Base-by-base conservation (phyloP, 2,113 vertebrate species). In the Arizona elegans region DNA sequence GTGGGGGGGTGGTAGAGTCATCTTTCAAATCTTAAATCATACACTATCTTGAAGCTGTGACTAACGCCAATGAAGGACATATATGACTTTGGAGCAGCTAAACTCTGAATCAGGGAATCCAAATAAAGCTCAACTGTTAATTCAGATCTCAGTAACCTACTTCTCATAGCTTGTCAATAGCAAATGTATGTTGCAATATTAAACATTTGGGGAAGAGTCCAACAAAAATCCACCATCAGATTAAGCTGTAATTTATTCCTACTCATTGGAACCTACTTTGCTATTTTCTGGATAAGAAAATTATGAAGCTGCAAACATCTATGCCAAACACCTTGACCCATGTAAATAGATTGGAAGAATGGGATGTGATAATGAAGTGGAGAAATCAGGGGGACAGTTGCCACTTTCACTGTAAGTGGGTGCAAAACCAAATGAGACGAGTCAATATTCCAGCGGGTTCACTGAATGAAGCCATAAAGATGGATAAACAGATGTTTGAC, bases 1-100 rank as follows among this genome's bases (percentile, higher is more conserved):
- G n/a, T 89, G 3, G 3, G 52, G 52, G 90, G 52, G 91, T 86
- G 53, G 17, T 92, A 91, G 38, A 29, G 47, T 90, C 88, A 90
- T 33, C 56, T 90, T 93, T 65, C 75, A 89, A 12, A n/a, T 38
- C 75, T 50, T 12, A 70, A 91, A 87, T 94, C 55, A 92, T 12
- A 87, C 19, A 58, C 10, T 94, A 93, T 94, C 86, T 95, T 94
- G 23, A 92, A 93, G 54, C 93, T 8, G 86, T 92, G 55, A 92
- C 87, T 90, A 93, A 87, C 43, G 5, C 21, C 52, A 53, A 59
- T 87, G 70, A 86, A 75, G 86, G 75, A 87, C 38, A 50, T 12
- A 53, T 38, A 90, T 86, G 50, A n/a, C 7, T 50, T 53, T 23
- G 59, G 43, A 75, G 8, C 15, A 13, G 56, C 52, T 55, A 56